A percentile compares a stretch with the other conserved stretches of the same genome.
phyloP scores from a whole-genome alignment of 2,797 vertebrate species.

The Gymnoscopelus braueri region DNA sequence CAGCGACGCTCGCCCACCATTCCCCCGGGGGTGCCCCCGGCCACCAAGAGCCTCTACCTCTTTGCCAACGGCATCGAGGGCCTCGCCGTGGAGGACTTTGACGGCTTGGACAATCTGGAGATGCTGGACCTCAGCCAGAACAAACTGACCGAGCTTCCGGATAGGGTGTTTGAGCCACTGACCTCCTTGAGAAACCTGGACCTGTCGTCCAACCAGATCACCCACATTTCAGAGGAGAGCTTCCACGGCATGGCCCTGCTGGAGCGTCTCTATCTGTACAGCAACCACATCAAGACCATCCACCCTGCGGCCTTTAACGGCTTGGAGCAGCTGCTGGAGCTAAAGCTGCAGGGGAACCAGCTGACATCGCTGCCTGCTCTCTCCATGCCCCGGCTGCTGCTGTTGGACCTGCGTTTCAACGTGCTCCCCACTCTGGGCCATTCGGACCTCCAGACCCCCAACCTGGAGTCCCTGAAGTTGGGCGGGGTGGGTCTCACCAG shows the following conservation, averaged over 20 bases:
- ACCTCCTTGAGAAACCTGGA: constrained; percentile 91
- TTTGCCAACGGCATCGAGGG: constrained; percentile 90
- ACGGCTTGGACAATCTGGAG: constrained; percentile 81
- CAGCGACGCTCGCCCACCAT: constrained; percentile 81
- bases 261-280: constrained; percentile 93
- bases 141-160: constrained; percentile 86
- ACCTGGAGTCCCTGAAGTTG: constrained; percentile 89
- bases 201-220: constrained; percentile 92
- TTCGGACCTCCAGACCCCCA: constrained; percentile 81
- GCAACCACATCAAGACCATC: constrained; percentile 89
- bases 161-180: constrained; percentile 87
- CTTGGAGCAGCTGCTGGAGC: constrained; percentile 88
- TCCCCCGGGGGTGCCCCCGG: constrained; percentile 80
- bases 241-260: constrained; percentile 88
- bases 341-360: constrained; percentile 93
- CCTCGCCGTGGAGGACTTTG: constrained; percentile 84
- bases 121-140: constrained; percentile 97
- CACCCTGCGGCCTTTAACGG: constrained; percentile 88
- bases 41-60: constrained; percentile 84
- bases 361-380: constrained; percentile 84
- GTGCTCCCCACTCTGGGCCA: constrained; percentile 78
- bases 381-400: constrained; percentile 85
- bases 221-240: constrained; percentile 88
- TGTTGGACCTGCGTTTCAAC: constrained; percentile 94
- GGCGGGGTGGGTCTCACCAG: constrained; percentile 86